Conservation (phyloP, 1,140 invertebrate genomes). For the Anastatus disparis region DNA sequence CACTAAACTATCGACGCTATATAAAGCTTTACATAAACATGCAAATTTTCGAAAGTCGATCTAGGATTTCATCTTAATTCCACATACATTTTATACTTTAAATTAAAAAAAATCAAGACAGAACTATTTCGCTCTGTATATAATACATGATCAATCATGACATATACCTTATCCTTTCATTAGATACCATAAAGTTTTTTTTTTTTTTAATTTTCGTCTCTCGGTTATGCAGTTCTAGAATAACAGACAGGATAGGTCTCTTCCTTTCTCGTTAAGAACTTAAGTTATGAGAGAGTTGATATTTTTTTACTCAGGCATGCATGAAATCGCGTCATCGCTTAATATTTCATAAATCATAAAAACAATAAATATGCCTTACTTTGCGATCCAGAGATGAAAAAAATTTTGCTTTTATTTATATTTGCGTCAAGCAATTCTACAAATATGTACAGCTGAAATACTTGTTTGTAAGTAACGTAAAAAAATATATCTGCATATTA, state of each 20-base stretch:
- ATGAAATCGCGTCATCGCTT: background rate
- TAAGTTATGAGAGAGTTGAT: background rate
- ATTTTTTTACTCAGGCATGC: background rate
- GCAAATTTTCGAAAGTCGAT: background rate
- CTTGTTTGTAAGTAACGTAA: too few relatives aligned
- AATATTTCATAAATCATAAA: conserved; percentile 26
- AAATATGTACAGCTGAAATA: too few relatives aligned
- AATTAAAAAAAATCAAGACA: too few relatives aligned
- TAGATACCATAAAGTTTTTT: too few relatives aligned
- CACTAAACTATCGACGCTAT: background rate
- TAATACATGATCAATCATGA: background rate
- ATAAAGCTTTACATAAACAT: background rate
- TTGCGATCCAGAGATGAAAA: too few relatives aligned
- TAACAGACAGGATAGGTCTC: background rate
- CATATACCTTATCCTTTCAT: too few relatives aligned
- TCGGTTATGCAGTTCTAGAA: background rate
- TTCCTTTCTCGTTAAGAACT: conserved; percentile 15
- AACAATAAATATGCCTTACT: conserved; percentile 12
- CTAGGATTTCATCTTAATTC: background rate
- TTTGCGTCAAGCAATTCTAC: too few relatives aligned
- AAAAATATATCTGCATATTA: too few relatives aligned
- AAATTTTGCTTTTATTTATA: too few relatives aligned
- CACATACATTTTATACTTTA: too few relatives aligned
- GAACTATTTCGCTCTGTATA: too few relatives aligned
- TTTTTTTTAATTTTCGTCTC: too few relatives aligned